Conservation (phyloP, 23 tunicate genomes). For the Styela clava region DNA sequence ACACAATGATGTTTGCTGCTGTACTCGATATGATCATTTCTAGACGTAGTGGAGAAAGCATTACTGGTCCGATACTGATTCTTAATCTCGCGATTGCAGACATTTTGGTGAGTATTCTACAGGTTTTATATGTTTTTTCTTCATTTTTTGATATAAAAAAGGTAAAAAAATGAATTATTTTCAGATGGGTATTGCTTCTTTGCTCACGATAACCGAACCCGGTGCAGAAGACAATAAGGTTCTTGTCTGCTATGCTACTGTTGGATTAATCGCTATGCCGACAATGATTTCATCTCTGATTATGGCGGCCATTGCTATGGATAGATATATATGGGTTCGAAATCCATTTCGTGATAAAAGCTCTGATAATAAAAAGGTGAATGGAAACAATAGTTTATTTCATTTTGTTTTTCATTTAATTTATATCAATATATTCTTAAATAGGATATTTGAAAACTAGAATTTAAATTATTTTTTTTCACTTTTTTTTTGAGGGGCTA, state of each 20-base stretch:
- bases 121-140: not conserved
- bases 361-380: slow-evolving; percentile 12
- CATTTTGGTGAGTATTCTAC: slow-evolving; percentile 51
- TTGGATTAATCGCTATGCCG: slow-evolving; percentile 42
- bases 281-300: slow-evolving; percentile 48
- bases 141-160: not conserved
- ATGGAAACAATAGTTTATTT: no score
- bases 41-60: not conserved
- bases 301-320: slow-evolving; percentile 66
- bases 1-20: slow-evolving; percentile 39
- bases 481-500: no score
- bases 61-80: slow-evolving; percentile 27
- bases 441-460: no score
- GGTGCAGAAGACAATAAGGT: not conserved
- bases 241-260: not conserved
- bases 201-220: slow-evolving; percentile 23
- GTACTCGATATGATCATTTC: slow-evolving; percentile 32
- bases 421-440: no score
- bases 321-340: slow-evolving; percentile 33
- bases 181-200: slow-evolving; percentile 44
- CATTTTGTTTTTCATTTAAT: no score
- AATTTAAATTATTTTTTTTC: no score
- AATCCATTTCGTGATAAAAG: slow-evolving; percentile 15
- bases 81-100: slow-evolving; percentile 82
- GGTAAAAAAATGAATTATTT: not conserved